Percentiles rank a stretch among this genome's conserved stretches.
These are phyloP conservation scores for Protodeltote pygarga DNA, from an alignment of 2,888 invertebrate species.

Conservation along the genomic window DNA sequence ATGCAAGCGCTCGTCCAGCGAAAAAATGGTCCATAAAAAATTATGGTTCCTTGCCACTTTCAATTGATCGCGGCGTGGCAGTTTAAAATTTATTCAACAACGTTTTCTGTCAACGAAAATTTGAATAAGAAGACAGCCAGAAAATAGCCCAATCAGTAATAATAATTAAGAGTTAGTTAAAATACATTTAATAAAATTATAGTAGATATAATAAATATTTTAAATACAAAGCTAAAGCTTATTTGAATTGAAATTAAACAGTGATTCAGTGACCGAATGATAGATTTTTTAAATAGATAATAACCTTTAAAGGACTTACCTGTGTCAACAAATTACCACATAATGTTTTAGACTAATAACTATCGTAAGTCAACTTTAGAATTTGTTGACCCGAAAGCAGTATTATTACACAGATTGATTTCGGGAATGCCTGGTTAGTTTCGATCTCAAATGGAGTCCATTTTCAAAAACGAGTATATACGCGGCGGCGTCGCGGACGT, in stretches of 20 bases:
- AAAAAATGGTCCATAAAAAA: no score
- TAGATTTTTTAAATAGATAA: background rate
- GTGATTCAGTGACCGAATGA: conserved; percentile 17
- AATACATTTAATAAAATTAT: conserved; percentile 25
- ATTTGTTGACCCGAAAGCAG: background rate
- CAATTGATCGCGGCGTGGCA: no score
- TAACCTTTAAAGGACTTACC: no score
- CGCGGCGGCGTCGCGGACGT: no score
- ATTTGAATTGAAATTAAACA: conserved; percentile 14
- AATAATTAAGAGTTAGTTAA: conserved; percentile 26
- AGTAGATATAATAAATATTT: conserved; percentile 29
- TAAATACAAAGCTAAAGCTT: conserved; percentile 39
- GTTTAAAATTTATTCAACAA: no score
- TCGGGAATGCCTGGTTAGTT: no score
- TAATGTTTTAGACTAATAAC: background rate
- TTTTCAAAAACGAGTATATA: no score
- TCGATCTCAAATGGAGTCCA: no score
- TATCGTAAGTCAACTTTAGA: background rate
- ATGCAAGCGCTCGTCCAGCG: no score
- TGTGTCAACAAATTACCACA: background rate
- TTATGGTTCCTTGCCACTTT: no score
- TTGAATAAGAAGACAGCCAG: conserved; percentile 35
- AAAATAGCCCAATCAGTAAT: conserved; percentile 21
- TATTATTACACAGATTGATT: no score
- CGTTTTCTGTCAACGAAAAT: background rate